These are phyloP conservation scores for Adoxophyes honmai DNA, from an alignment of 1,140 invertebrate species.

Conservation along the genomic window DNA sequence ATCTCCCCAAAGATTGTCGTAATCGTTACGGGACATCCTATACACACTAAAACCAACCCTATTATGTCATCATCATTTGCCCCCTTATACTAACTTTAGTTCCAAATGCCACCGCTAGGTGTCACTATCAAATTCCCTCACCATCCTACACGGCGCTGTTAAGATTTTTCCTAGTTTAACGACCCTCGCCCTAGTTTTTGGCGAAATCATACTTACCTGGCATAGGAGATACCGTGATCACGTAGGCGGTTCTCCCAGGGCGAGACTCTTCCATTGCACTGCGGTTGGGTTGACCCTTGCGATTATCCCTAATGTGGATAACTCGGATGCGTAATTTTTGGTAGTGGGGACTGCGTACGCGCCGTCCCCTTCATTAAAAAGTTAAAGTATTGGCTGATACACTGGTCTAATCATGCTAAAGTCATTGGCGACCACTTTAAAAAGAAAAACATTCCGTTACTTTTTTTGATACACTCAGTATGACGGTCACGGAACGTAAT, in stretches of 20 bases:
- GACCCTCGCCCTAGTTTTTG: not conserved
- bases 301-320: slow-evolving; percentile 22
- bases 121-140: not conserved
- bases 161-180: not conserved
- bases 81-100: not conserved
- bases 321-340: slow-evolving; percentile 21
- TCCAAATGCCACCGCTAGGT: not conserved
- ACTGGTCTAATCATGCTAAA: not conserved
- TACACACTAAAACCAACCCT: too few species aligned
- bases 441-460: too few species aligned
- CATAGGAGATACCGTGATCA: slow-evolving; percentile 12
- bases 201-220: not conserved
- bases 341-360: slow-evolving; percentile 21
- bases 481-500: too few species aligned
- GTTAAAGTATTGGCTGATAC: not conserved
- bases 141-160: slow-evolving; percentile 8
- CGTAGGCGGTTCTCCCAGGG: slow-evolving; percentile 8
- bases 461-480: too few species aligned
- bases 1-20: too few species aligned
- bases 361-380: slow-evolving; percentile 6
- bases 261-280: slow-evolving; percentile 18
- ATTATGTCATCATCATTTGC: too few species aligned
- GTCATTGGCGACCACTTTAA: not conserved
- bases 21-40: too few species aligned
- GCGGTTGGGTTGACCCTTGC: slow-evolving; percentile 20